Evolutionary conservation across 92 coral and sea anemone genomes (phyloP), one percentile per base, ranked within the genome.

Genomic region (Zoanthus sansibaricus): DNA sequence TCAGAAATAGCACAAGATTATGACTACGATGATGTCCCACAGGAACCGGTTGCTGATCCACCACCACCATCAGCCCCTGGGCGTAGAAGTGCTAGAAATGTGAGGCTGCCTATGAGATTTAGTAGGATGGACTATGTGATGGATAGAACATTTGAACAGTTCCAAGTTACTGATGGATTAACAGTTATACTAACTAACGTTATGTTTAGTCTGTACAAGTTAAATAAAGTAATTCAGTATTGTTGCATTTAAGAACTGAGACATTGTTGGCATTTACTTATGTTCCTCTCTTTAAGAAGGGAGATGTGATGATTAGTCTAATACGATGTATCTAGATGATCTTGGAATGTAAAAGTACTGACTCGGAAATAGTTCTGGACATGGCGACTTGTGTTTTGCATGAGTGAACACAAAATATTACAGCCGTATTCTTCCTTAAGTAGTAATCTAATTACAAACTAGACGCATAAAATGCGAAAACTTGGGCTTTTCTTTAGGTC

Each of bases 381-480:
- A 69, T 69, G 73, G 73, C 47, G 14, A 33, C 14, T 33, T 25
- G 49, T 25, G 25, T 72, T 30, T 72, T 37, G 77, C 51, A 44
- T 72, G 77, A 44, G 55, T 45, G 74, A 72, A 6, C 42, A 37
- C 46, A 1, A 5, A 83, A 69, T 77, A 83, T 83, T 69, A 83
- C 33, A 83, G 25, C 25, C 25, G 25, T 25, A 25, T 25, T 25
- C 25, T 25, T 25, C 25, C 25, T 25, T 25, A 25, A 25, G 25
- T 25, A 25, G 25, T 0, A 25, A 25, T 25, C 25, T 25, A 25
- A 25, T 25, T 25, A 25, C 25, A 25, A 25, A 25, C 25, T 25
- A 51, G 25, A 25, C 25, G 25, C 25, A 25, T 25, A 25, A 25
- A 25, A 25, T 25, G 25, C 25, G 25, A 25, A 25, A 25, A 25